phyloP scores from a whole-genome alignment of 2,797 vertebrate genomes.

The Molossus molossus region DNA sequence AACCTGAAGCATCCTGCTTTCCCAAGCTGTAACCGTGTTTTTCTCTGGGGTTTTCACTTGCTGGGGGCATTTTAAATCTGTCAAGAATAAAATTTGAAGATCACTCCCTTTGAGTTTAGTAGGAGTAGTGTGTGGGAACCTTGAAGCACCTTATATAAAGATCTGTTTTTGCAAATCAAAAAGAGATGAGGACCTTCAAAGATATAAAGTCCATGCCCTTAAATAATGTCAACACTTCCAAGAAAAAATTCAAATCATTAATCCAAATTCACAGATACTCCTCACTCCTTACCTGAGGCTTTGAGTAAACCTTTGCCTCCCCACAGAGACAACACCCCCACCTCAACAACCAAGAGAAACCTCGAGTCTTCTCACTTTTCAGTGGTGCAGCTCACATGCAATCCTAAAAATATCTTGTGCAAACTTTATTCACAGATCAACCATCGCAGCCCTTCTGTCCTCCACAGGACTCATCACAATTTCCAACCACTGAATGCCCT shows the following conservation, averaged over 20 bases:
- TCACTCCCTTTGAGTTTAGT: neutral
- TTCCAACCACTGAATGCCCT: neutral
- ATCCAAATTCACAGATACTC: neutral
- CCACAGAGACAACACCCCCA: neutral
- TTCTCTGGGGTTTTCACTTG: constrained; percentile 54
- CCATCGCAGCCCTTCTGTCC: neutral
- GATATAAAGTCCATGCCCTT: neutral
- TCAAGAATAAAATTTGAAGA: constrained; percentile 68
- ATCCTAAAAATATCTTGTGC: neutral
- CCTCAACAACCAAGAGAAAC: neutral
- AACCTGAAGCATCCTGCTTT: constrained; percentile 24
- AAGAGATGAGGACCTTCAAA: neutral
- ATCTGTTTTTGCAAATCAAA: neutral
- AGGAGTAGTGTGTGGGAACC: neutral
- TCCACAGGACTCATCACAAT: neutral
- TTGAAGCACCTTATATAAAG: neutral
- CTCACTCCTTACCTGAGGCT: neutral
- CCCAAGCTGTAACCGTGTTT: neutral
- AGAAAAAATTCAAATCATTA: neutral
- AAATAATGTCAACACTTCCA: constrained; percentile 3
- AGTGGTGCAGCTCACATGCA: neutral
- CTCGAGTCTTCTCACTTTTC: neutral
- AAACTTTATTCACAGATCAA: neutral
- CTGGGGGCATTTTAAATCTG: constrained; percentile 60
- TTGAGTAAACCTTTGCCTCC: neutral